Evolutionary conservation across 2,888 invertebrate species (phyloP).

Genomic region (Mesorhabditis belari): DNA sequence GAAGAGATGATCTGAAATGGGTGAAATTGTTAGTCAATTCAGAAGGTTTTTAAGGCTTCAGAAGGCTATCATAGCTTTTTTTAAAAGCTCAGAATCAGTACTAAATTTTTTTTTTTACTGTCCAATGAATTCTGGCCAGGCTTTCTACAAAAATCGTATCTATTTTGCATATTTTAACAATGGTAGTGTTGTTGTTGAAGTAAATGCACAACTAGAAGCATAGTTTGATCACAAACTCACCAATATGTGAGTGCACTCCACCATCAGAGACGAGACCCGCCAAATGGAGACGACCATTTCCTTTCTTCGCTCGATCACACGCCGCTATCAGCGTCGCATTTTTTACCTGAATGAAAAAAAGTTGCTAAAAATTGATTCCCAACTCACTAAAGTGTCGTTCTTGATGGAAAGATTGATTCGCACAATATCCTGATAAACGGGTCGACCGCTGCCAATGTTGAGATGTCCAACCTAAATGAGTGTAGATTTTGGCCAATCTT

Average conservation of each 20-base stretch:
- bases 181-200: no score
- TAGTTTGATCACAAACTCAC: no score
- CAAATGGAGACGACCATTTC: slow-evolving; percentile 55
- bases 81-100: no score
- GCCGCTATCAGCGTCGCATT: slow-evolving; percentile 54
- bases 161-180: no score
- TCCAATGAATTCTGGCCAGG: no score
- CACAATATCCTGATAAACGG: slow-evolving; percentile 57
- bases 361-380: slow-evolving; percentile 1
- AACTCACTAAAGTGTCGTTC: slow-evolving; percentile 28
- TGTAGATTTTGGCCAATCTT: neutral
- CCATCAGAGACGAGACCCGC: slow-evolving; percentile 55
- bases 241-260: slow-evolving; percentile 57
- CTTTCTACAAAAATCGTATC: no score
- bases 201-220: no score
- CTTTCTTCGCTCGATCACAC: slow-evolving; percentile 53
- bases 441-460: slow-evolving; percentile 57
- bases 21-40: no score
- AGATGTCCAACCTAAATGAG: slow-evolving; percentile 54
- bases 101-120: no score
- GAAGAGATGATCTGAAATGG: slow-evolving; percentile 53
- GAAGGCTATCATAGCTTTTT: no score
- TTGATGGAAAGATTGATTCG: slow-evolving; percentile 55
- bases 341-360: slow-evolving; percentile 30
- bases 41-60: no score